Percentiles rank a stretch among this genome's conserved stretches.
These are phyloP conservation scores for Dromococcyx pavoninus DNA, from an alignment of 2,797 vertebrate species.

Conservation along the genomic window DNA sequence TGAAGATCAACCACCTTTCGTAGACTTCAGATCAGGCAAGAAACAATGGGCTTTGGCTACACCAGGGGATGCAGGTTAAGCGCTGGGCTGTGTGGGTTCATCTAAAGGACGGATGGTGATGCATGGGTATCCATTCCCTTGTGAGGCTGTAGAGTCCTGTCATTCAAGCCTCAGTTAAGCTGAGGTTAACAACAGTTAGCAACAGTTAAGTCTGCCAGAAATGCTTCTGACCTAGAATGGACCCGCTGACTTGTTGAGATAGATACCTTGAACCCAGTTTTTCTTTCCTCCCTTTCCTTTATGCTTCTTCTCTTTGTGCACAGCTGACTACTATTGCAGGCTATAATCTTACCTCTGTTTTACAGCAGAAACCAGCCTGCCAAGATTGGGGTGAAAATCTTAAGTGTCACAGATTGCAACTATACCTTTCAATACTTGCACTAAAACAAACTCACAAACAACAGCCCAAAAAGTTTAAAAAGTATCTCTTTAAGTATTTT, in stretches of 20 bases:
- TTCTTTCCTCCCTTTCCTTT: neutral
- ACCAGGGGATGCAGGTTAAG: neutral
- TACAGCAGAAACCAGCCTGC: neutral
- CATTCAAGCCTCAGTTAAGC: neutral
- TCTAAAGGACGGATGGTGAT: neutral
- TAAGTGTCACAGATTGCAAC: no score
- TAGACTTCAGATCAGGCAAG: fast-evolving
- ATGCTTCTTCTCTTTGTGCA: neutral
- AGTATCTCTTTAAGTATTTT: neutral
- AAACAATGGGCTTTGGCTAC: neutral
- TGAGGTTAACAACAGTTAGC: no score
- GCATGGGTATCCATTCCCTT: neutral
- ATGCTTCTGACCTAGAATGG: neutral
- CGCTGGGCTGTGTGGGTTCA: neutral
- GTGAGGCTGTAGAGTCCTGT: neutral
- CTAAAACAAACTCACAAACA: no score
- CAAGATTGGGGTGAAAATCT: neutral
- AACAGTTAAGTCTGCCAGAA: neutral
- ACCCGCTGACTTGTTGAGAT: neutral
- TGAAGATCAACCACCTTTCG: neutral
- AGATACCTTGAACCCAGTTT: neutral
- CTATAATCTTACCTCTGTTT: neutral
- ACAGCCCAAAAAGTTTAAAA: no score
- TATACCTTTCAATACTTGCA: neutral
- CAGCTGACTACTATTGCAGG: neutral